These are phyloP conservation scores for Chrysolina oricalcia DNA, from an alignment of 2,888 invertebrate species.

Conservation along the genomic window DNA sequence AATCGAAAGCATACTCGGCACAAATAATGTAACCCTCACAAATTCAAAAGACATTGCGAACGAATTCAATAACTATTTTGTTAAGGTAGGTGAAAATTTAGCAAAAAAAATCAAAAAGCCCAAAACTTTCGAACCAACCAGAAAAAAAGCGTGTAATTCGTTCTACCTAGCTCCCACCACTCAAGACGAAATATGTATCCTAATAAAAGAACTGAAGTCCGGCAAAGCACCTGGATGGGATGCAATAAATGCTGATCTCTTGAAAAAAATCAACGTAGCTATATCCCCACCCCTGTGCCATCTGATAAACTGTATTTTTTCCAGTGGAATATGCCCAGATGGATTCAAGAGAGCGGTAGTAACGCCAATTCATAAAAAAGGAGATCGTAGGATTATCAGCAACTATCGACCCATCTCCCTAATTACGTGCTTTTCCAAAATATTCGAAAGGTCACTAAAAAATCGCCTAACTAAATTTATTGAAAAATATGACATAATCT, in stretches of 20 bases:
- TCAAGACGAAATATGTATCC: constrained; percentile 4
- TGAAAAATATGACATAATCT: constrained; percentile 1
- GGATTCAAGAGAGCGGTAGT: constrained; percentile 36
- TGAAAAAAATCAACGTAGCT: constrained; percentile 24
- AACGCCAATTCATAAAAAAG: constrained; percentile 36
- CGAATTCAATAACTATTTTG: constrained; percentile 11
- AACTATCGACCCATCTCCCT: constrained; percentile 41
- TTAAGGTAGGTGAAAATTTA: neutral
- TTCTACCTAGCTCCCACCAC: constrained; percentile 3
- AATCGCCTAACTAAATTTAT: constrained; percentile 31
- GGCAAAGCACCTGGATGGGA: constrained; percentile 33
- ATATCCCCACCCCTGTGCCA: constrained; percentile 29
- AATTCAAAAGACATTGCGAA: neutral
- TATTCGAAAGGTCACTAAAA: constrained; percentile 34
- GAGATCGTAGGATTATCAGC: constrained; percentile 22
- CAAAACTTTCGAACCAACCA: neutral
- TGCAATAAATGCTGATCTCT: constrained; percentile 8
- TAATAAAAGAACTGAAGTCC: constrained; percentile 21
- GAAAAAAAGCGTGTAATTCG: neutral
- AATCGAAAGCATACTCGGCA: constrained; percentile 10
- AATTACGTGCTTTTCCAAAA: constrained; percentile 29
- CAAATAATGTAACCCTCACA: constrained; percentile 4
- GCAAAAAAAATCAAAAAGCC: neutral
- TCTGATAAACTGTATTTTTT: constrained; percentile 27
- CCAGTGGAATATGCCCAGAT: constrained; percentile 32